A percentile compares a stretch with the other conserved stretches of the same genome.
Evolutionary conservation across 2,888 invertebrate genomes (phyloP).

Genomic region (Sesia apiformis): DNA sequence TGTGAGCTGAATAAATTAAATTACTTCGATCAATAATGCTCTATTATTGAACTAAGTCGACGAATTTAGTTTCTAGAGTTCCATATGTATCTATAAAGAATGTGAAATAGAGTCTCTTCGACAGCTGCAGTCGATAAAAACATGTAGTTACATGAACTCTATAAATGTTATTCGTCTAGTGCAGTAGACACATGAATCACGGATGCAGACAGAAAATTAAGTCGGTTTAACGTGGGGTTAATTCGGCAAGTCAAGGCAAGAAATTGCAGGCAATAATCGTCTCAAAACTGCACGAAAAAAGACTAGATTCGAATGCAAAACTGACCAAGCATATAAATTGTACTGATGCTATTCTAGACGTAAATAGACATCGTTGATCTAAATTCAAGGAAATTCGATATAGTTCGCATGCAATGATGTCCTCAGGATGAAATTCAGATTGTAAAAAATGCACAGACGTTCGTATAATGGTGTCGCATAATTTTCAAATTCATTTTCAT

Average conservation of each 20-base stretch:
- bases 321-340: slow-evolving; percentile 6
- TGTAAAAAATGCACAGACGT: slow-evolving; percentile 67
- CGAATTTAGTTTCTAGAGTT: no score
- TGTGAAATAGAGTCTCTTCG: no score
- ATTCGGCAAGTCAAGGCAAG: slow-evolving; percentile 21
- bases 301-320: slow-evolving; percentile 23
- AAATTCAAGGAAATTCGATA: slow-evolving; percentile 72
- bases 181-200: slow-evolving; percentile 32
- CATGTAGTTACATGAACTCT: neutral
- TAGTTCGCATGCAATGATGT: slow-evolving; percentile 68
- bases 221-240: slow-evolving; percentile 45
- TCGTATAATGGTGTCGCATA: slow-evolving; percentile 48
- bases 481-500: slow-evolving; percentile 70
- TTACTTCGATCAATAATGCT: no score
- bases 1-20: no score
- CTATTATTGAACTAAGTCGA: no score
- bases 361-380: slow-evolving; percentile 51
- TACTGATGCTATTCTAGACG: slow-evolving; percentile 22
- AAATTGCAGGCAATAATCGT: slow-evolving; percentile 20
- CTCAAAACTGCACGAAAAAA: slow-evolving; percentile 12
- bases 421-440: slow-evolving; percentile 55
- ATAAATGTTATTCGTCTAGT: slow-evolving; percentile 64
- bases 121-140: no score
- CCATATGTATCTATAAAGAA: no score
- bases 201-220: slow-evolving; percentile 53